Percentiles rank a stretch among this genome's conserved stretches.
These are phyloP conservation scores for Troides helena DNA, from an alignment of 2,888 invertebrate genomes.

Conservation along the genomic window DNA sequence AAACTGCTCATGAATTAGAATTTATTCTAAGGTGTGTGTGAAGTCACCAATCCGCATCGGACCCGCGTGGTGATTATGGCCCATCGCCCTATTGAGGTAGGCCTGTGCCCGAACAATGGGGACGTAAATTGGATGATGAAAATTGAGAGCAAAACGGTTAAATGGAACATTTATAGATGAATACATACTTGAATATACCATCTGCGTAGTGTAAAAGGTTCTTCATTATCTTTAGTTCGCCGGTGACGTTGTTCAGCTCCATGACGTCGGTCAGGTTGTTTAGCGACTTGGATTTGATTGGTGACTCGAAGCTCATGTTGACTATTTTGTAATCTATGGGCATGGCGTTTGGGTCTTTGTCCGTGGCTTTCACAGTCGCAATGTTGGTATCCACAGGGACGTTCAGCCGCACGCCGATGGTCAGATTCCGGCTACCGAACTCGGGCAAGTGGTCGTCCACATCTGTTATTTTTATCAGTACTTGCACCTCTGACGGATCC, in stretches of 20 bases:
- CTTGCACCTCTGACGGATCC: conserved; percentile 85
- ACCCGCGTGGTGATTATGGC: too few species aligned
- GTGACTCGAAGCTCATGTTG: conserved; percentile 80
- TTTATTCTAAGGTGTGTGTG: too few species aligned
- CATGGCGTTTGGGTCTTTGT: conserved; percentile 84
- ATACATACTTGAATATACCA: conserved; percentile 81
- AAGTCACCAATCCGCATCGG: too few species aligned
- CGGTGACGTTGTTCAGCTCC: conserved; percentile 83
- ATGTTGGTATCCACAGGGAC: conserved; percentile 87
- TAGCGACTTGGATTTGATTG: conserved; percentile 65
- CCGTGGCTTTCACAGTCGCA: conserved; percentile 83
- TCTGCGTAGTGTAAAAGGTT: conserved; percentile 83
- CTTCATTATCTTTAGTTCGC: conserved; percentile 85
- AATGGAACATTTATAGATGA: background rate
- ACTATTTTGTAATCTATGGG: conserved; percentile 83
- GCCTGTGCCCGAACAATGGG: too few species aligned
- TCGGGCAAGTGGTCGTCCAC: conserved; percentile 87
- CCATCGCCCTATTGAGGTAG: too few species aligned
- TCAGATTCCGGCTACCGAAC: conserved; percentile 82
- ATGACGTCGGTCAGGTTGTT: conserved; percentile 78
- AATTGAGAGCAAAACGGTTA: background rate
- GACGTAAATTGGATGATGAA: too few species aligned
- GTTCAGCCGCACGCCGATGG: conserved; percentile 86
- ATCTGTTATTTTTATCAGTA: conserved; percentile 83
- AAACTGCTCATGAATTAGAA: too few species aligned